phyloP scores from a whole-genome alignment of 2,888 invertebrate species.

The Camptogramma bilineatum region DNA sequence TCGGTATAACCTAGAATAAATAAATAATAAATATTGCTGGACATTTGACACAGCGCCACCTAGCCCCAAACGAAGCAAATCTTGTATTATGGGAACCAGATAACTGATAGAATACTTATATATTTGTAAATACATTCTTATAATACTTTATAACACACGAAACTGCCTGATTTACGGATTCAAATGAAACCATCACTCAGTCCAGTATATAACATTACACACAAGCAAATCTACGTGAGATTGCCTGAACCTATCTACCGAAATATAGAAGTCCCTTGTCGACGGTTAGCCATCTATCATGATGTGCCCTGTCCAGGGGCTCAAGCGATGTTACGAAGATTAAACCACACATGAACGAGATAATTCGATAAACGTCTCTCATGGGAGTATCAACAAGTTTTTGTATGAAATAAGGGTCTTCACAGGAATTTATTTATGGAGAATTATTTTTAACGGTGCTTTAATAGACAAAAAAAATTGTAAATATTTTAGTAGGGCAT shows the following conservation, averaged over 20 bases:
- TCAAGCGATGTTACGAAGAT: slow-evolving; percentile 43
- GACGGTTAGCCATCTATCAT: neutral
- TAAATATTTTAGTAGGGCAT: neutral
- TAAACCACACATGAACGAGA: slow-evolving; percentile 6
- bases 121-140: no score
- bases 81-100: no score
- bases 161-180: no score
- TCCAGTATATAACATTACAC: neutral
- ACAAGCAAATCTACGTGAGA: neutral
- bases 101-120: no score
- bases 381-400: neutral
- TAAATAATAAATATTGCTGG: no score
- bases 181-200: neutral
- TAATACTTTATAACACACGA: no score
- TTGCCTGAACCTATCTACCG: neutral
- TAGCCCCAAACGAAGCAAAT: no score
- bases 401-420: neutral
- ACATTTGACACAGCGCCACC: no score
- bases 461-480: no score
- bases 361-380: neutral
- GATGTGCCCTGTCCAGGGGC: slow-evolving; percentile 34
- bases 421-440: neutral
- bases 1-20: no score
- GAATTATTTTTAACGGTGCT: neutral
- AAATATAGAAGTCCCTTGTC: neutral